phyloP scores from a whole-genome alignment of 2,888 invertebrate species.

The Volucella zonaria region DNA sequence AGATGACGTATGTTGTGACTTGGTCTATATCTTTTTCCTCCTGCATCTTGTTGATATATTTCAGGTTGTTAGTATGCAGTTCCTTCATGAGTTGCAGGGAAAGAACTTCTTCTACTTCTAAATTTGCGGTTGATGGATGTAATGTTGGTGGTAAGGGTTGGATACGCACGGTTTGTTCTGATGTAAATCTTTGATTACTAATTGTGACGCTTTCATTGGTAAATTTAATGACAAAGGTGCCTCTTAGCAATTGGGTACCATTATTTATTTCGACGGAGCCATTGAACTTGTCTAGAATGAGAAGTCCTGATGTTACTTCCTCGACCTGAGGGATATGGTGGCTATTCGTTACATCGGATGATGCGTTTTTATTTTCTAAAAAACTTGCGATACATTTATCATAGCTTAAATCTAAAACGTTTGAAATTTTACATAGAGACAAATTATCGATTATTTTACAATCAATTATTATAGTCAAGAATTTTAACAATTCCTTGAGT shows the following conservation, averaged over 20 bases:
- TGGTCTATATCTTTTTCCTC: slow-evolving; percentile 8
- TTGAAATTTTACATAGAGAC: too few relatives aligned
- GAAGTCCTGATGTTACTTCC: slow-evolving; percentile 12
- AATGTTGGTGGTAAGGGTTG: slow-evolving; percentile 6
- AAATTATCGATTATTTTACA: too few relatives aligned
- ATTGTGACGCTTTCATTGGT: slow-evolving; percentile 8
- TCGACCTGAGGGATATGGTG: slow-evolving; percentile 16
- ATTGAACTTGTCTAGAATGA: slow-evolving; percentile 29
- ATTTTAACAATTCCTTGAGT: too few relatives aligned
- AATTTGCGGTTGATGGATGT: slow-evolving; percentile 9
- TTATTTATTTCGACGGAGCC: slow-evolving; percentile 8
- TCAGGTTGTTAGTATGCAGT: slow-evolving; percentile 22
- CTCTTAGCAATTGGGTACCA: neutral
- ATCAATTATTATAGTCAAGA: too few relatives aligned
- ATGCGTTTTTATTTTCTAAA: slow-evolving; percentile 9
- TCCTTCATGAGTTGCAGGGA: slow-evolving; percentile 26
- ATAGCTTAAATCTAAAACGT: slow-evolving; percentile 36
- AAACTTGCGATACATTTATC: slow-evolving; percentile 18
- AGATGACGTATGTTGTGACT: neutral
- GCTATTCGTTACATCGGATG: slow-evolving; percentile 17
- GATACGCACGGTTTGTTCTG: slow-evolving; percentile 2
- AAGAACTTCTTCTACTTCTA: slow-evolving; percentile 28
- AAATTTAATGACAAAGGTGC: slow-evolving; percentile 29
- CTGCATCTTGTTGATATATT: slow-evolving; percentile 5
- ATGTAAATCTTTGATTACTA: slow-evolving; percentile 28